phyloP scores from a whole-genome alignment of 2,113 vertebrate species.

The Gallinago media region DNA sequence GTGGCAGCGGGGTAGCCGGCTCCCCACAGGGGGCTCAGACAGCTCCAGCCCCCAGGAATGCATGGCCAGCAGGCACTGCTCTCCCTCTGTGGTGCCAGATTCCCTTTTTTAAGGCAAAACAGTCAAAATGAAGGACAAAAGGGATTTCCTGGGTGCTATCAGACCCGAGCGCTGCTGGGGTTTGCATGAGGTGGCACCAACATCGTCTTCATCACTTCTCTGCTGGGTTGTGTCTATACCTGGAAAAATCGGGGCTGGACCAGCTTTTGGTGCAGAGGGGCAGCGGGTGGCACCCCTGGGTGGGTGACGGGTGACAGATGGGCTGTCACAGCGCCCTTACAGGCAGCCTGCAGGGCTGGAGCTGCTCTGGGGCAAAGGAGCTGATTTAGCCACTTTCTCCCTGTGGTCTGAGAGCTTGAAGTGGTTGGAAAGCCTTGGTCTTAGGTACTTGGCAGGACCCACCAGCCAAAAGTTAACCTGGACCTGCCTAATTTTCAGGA shows the following conservation, averaged over 20 bases:
- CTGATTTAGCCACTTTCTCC: background rate
- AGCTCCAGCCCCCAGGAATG: rapidly evolving
- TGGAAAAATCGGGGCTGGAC: background rate
- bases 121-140: background rate
- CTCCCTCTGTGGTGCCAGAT: rapidly evolving
- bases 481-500: background rate
- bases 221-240: rapidly evolving
- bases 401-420: background rate
- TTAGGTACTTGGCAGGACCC: background rate
- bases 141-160: background rate
- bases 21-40: rapidly evolving
- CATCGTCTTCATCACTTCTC: background rate
- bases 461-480: background rate
- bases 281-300: background rate
- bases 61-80: rapidly evolving
- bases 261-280: rapidly evolving
- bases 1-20: rapidly evolving
- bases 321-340: background rate
- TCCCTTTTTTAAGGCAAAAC: background rate
- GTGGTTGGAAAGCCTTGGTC: background rate
- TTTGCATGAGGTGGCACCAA: background rate
- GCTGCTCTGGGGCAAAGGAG: background rate
- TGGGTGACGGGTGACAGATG: background rate
- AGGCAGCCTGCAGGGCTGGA: background rate
- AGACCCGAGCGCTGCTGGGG: rapidly evolving